Percentiles rank a stretch among this genome's conserved stretches.
Conservation (phyloP, 2,888 invertebrate species). For the Julus scandinavius region DNA sequence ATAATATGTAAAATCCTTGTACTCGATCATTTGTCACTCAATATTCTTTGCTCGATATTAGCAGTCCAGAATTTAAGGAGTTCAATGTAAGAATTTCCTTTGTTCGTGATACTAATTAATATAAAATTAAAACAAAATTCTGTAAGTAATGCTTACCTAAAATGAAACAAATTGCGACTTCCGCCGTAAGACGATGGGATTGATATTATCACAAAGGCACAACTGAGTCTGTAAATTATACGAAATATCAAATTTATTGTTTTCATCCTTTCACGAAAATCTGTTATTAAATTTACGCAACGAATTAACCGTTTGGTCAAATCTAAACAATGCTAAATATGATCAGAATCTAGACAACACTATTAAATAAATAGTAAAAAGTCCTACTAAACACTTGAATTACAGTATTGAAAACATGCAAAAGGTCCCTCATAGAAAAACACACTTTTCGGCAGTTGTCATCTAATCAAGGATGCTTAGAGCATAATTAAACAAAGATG, state of each 20-base stretch:
- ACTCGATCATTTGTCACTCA: no score
- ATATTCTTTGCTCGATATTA: no score
- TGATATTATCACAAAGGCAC: not conserved
- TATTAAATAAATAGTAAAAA: not conserved
- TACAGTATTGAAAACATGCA: not conserved
- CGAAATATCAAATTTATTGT: constrained; percentile 40
- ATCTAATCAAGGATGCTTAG: not conserved
- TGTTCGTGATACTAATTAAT: no score
- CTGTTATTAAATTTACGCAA: constrained; percentile 2
- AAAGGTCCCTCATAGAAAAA: constrained; percentile 3
- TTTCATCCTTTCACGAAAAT: not conserved
- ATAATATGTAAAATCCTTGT: no score
- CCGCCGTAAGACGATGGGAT: not conserved
- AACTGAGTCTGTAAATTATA: not conserved
- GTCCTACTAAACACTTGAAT: not conserved
- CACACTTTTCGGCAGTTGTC: not conserved
- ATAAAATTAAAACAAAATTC: no score
- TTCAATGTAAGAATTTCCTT: no score
- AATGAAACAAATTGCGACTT: no score
- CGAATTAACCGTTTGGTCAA: not conserved
- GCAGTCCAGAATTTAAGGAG: no score
- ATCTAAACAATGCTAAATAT: constrained; percentile 27
- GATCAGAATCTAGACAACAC: not conserved
- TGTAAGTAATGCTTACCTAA: no score
- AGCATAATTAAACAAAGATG: not conserved